Evolutionary conservation across 2,113 vertebrate species (phyloP).

Genomic region (Eulacestoma nigropectus): DNA sequence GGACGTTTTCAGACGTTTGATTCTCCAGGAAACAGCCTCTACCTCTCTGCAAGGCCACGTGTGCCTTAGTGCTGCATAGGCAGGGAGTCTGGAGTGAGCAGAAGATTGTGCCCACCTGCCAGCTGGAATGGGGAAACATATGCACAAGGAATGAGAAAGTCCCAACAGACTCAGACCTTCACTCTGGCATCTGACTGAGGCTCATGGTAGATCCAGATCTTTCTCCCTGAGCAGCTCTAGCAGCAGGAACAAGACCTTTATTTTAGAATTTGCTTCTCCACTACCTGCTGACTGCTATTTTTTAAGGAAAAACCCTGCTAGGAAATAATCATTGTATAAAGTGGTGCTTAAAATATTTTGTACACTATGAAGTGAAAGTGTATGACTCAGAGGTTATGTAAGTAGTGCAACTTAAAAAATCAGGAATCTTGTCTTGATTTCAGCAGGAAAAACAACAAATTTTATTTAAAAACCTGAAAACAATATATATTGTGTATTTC

Average conservation of each 20-base stretch:
- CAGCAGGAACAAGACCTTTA: neutral
- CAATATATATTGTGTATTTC: neutral
- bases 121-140: neutral
- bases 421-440: slow-evolving; percentile 3
- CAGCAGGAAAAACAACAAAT: neutral
- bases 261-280: neutral
- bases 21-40: neutral
- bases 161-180: neutral
- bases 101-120: neutral
- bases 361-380: slow-evolving; percentile 19
- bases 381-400: slow-evolving; percentile 33
- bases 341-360: slow-evolving; percentile 37
- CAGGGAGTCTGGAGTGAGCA: neutral
- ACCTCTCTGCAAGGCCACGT: neutral
- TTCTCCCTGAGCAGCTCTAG: neutral
- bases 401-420: slow-evolving; percentile 33
- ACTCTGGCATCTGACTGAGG: neutral
- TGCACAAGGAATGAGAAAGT: neutral
- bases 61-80: neutral
- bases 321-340: slow-evolving; percentile 29
- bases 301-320: slow-evolving; percentile 18
- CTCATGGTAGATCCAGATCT: neutral
- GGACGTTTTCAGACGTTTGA: fast-evolving
- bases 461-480: neutral
- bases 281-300: slow-evolving; percentile 15